phyloP scores from a whole-genome alignment of 2,888 invertebrate genomes.

The Dichetophora obliterata region DNA sequence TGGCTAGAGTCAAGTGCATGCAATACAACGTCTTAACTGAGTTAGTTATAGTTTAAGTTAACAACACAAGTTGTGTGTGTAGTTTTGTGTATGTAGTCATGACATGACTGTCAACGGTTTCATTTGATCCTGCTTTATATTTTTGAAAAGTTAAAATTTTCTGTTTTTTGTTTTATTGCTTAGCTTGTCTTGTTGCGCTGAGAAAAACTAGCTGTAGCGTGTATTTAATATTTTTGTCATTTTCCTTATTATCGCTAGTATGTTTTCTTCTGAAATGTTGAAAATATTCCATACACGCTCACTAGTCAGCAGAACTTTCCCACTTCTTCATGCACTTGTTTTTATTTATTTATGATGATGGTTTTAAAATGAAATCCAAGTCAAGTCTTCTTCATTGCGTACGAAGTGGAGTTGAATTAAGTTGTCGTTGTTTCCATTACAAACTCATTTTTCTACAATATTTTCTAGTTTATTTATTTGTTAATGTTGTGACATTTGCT shows the following conservation, averaged over 20 bases:
- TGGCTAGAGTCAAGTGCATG: too few relatives aligned
- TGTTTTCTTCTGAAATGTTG: background rate
- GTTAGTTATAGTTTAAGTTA: too few relatives aligned
- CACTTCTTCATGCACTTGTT: background rate
- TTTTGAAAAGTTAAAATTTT: too few relatives aligned
- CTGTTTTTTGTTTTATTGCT: background rate
- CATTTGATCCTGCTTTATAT: too few relatives aligned
- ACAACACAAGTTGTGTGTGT: too few relatives aligned
- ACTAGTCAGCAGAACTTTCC: background rate
- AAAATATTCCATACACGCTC: conserved; percentile 8
- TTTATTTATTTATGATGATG: conserved; percentile 22
- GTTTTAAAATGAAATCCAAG: conserved; percentile 9
- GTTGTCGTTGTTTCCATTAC: background rate
- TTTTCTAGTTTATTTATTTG: background rate
- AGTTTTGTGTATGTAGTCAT: too few relatives aligned
- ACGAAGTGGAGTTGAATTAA: background rate
- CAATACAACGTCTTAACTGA: too few relatives aligned
- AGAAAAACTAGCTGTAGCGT: too few relatives aligned
- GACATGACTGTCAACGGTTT: too few relatives aligned
- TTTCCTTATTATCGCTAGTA: background rate
- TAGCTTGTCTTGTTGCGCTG: background rate
- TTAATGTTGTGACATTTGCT: conserved; percentile 16
- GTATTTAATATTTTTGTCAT: background rate
- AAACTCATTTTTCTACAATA: background rate
- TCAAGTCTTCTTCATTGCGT: background rate